Conservation (phyloP, 2,888 invertebrate genomes). For the Trissoscelio sp. region DNA sequence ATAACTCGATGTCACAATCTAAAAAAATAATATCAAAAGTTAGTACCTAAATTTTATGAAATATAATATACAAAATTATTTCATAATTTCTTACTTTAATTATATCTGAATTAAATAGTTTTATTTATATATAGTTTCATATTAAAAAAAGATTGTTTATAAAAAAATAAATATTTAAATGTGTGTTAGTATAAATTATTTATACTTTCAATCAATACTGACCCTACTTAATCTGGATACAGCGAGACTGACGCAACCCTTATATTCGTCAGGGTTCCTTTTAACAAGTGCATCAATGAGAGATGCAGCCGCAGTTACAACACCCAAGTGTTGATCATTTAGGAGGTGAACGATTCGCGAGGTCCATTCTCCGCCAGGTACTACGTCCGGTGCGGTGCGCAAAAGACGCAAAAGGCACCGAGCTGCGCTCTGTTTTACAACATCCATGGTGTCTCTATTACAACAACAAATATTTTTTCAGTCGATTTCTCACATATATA, state of each 20-base stretch:
- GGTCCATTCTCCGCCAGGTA: constrained; percentile 99
- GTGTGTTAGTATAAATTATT: background rate
- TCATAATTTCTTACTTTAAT: too few relatives aligned
- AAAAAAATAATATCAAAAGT: constrained; percentile 57
- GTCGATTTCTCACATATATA: too few relatives aligned
- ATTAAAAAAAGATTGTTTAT: too few relatives aligned
- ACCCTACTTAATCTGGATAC: constrained; percentile 97
- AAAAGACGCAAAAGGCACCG: constrained; percentile 96
- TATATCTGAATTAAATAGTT: too few relatives aligned
- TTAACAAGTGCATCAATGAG: constrained; percentile 99
- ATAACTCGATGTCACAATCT: constrained; percentile 99
- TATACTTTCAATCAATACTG: constrained; percentile 75
- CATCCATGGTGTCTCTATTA: constrained; percentile 97
- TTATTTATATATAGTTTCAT: too few relatives aligned
- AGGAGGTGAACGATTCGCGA: constrained; percentile 98
- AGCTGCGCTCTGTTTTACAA: constrained; percentile 99
- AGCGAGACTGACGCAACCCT: constrained; percentile 98
- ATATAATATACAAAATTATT: too few relatives aligned
- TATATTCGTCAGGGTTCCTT: constrained; percentile 99
- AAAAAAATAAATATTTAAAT: too few relatives aligned
- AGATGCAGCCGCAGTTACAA: constrained; percentile 99
- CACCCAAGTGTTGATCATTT: constrained; percentile 99
- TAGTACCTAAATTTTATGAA: background rate
- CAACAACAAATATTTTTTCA: too few relatives aligned
- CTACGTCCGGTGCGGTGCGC: constrained; percentile 97